A percentile compares a stretch with the other conserved stretches of the same genome.
These are phyloP conservation scores for Nannospalax galili DNA, from an alignment of 2,113 vertebrate species.

Conservation along the genomic window DNA sequence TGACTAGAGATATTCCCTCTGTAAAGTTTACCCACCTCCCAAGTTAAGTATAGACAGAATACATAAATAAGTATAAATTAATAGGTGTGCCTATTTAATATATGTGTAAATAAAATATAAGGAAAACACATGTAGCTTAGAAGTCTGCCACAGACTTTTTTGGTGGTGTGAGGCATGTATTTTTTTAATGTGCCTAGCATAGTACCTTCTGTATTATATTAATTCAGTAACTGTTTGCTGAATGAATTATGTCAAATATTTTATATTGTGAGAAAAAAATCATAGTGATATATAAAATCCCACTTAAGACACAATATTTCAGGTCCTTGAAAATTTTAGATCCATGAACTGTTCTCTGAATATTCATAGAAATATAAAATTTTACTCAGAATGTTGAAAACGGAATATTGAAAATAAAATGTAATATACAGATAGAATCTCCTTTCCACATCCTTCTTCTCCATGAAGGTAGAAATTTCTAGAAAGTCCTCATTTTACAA, in stretches of 20 bases:
- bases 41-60: constrained; percentile 27
- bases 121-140: neutral
- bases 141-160: neutral
- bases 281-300: neutral
- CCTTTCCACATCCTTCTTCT: neutral
- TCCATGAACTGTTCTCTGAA: neutral
- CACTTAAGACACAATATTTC: neutral
- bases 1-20: neutral
- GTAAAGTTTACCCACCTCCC: neutral
- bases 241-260: constrained; percentile 3
- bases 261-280: neutral
- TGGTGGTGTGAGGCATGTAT: neutral
- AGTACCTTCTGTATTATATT: neutral
- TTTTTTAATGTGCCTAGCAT: neutral
- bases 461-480: neutral
- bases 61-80: neutral
- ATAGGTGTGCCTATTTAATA: neutral
- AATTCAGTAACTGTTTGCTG: neutral
- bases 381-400: constrained; percentile 15
- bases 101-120: neutral
- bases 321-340: neutral
- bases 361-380: constrained; percentile 17
- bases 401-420: constrained; percentile 40
- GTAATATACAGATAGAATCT: neutral
- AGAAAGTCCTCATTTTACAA: neutral